Conservation (phyloP, 2,888 invertebrate species). For the Phortica okadai region DNA sequence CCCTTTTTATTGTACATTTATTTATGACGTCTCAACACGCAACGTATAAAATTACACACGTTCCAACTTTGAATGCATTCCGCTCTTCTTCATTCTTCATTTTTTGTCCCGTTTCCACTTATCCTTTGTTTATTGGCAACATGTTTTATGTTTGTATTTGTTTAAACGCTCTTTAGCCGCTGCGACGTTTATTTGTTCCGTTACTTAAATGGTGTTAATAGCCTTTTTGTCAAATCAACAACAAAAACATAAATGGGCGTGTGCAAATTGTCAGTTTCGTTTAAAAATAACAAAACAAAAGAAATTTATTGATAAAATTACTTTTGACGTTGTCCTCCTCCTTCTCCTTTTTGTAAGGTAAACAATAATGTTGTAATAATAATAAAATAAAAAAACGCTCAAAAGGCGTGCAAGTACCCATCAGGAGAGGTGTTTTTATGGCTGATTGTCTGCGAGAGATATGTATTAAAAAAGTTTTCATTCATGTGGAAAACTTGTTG, state of each 20-base stretch:
- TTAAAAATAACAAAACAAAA: neutral
- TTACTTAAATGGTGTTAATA: conserved; percentile 56
- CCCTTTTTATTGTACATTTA: conserved; percentile 45
- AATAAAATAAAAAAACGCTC: too few species aligned
- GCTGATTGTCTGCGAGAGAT: neutral
- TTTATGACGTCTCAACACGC: conserved; percentile 65
- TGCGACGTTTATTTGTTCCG: conserved; percentile 43
- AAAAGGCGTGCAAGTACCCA: too few species aligned
- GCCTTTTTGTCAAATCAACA: conserved; percentile 37
- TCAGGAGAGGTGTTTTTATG: neutral
- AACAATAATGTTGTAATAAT: too few species aligned
- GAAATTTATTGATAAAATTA: neutral
- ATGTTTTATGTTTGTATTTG: neutral
- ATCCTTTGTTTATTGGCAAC: neutral
- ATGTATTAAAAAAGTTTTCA: neutral
- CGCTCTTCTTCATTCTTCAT: neutral
- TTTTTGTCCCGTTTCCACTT: neutral
- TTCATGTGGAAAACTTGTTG: too few species aligned
- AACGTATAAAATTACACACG: conserved; percentile 57
- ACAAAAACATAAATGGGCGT: conserved; percentile 43
- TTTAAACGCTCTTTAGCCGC: neutral
- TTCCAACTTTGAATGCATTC: conserved; percentile 30
- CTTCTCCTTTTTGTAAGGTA: too few species aligned
- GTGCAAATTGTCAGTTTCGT: conserved; percentile 40
- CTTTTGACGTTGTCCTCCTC: neutral